Conservation (phyloP, 2,888 invertebrate genomes). For the Spialia ferax region DNA sequence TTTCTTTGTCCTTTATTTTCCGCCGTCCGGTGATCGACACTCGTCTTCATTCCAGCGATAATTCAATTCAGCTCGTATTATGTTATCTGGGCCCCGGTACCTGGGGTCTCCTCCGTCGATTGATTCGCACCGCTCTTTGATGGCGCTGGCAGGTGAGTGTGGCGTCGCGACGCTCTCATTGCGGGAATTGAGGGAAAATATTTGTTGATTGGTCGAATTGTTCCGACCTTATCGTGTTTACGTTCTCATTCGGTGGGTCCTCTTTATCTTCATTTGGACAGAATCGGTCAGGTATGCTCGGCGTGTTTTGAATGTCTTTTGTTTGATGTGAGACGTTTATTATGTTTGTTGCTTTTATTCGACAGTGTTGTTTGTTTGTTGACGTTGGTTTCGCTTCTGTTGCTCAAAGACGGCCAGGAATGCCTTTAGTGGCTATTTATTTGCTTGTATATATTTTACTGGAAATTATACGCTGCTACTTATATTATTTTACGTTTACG, state of each 20-base stretch:
- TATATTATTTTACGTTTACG: no score
- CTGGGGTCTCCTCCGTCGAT: constrained; percentile 80
- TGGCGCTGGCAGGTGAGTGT: constrained; percentile 62
- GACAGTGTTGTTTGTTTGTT: not conserved
- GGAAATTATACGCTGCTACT: no score
- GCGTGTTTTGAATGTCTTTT: constrained; percentile 17
- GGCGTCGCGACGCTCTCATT: constrained; percentile 44
- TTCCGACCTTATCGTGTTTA: constrained; percentile 50
- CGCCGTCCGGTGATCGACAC: constrained; percentile 20
- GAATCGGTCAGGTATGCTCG: constrained; percentile 25
- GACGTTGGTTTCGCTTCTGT: not conserved
- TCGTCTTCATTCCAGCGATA: constrained; percentile 79
- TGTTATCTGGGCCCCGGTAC: constrained; percentile 72
- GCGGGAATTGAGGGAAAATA: constrained; percentile 58
- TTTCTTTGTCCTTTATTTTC: not conserved
- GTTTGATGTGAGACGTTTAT: not conserved
- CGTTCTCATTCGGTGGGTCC: constrained; percentile 33
- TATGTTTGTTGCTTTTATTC: not conserved
- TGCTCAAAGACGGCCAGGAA: no score
- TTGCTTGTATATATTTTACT: no score
- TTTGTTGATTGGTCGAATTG: constrained; percentile 62
- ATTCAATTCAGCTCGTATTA: constrained; percentile 78
- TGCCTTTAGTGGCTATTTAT: no score
- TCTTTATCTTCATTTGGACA: constrained; percentile 26
- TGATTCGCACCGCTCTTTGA: constrained; percentile 64